These are phyloP conservation scores for Phaetusa simplex DNA, from an alignment of 2,113 vertebrate genomes.

Conservation along the genomic window DNA sequence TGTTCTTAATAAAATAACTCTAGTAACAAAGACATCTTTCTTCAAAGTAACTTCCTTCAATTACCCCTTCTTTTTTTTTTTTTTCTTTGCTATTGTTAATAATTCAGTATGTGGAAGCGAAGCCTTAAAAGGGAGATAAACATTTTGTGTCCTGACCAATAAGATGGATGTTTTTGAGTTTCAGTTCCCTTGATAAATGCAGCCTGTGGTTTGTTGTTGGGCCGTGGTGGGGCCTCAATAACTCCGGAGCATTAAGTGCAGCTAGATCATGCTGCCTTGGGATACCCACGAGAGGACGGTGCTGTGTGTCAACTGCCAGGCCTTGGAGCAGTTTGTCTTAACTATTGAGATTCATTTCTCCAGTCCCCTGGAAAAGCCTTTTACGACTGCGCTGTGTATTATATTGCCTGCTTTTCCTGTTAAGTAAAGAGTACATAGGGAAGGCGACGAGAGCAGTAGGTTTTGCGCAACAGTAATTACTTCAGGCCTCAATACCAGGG, in stretches of 20 bases:
- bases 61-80: not conserved
- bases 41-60: not conserved
- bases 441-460: not conserved
- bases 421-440: not conserved
- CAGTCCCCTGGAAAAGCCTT: not conserved
- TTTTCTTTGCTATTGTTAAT: not conserved
- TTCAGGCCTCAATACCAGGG: not conserved
- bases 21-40: not conserved
- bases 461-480: not conserved
- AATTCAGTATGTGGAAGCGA: not conserved
- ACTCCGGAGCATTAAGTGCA: not conserved
- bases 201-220: not conserved
- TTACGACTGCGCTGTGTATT: not conserved
- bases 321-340: not conserved
- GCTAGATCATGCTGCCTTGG: not conserved
- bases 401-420: not conserved
- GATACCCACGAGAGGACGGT: not conserved
- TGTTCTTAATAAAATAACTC: not conserved
- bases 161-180: not conserved
- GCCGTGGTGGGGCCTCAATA: not conserved
- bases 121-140: not conserved
- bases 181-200: not conserved
- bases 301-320: not conserved
- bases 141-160: not conserved
- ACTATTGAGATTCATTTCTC: not conserved